These are phyloP conservation scores for Venturia canescens DNA, from an alignment of 1,140 invertebrate genomes.

Conservation along the genomic window DNA sequence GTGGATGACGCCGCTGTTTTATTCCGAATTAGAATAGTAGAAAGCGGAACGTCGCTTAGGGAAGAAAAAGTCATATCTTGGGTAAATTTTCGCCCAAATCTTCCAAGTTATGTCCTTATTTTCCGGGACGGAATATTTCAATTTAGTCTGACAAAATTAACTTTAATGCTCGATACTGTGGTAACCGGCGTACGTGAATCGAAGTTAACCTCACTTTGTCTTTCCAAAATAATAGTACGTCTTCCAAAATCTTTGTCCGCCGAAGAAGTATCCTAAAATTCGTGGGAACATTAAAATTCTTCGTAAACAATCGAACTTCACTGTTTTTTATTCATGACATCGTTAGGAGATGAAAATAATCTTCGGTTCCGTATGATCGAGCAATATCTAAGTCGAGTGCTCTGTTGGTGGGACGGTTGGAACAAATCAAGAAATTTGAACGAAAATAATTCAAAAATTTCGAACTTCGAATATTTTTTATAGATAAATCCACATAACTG, in stretches of 20 bases:
- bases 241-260: background rate
- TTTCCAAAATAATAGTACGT: background rate
- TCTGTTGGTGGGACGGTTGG: slow-evolving; percentile 20
- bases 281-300: background rate
- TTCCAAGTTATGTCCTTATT: background rate
- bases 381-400: background rate
- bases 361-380: slow-evolving; percentile 25
- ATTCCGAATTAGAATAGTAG: background rate
- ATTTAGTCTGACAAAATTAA: too few species aligned
- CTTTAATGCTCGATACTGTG: too few species aligned
- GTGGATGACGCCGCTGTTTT: background rate
- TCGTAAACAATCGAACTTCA: background rate
- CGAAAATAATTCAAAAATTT: background rate
- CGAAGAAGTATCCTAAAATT: background rate
- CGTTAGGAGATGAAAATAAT: background rate
- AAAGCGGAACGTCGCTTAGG: background rate
- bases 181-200: slow-evolving; percentile 1
- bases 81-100: background rate
- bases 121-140: background rate
- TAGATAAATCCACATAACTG: background rate
- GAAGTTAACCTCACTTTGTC: slow-evolving; percentile 13
- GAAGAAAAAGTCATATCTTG: background rate
- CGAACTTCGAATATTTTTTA: background rate
- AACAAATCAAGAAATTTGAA: slow-evolving; percentile 1
- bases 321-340: background rate